Evolutionary conservation across 2,113 vertebrate genomes (phyloP).

Genomic region (Hiodon tergisus): DNA sequence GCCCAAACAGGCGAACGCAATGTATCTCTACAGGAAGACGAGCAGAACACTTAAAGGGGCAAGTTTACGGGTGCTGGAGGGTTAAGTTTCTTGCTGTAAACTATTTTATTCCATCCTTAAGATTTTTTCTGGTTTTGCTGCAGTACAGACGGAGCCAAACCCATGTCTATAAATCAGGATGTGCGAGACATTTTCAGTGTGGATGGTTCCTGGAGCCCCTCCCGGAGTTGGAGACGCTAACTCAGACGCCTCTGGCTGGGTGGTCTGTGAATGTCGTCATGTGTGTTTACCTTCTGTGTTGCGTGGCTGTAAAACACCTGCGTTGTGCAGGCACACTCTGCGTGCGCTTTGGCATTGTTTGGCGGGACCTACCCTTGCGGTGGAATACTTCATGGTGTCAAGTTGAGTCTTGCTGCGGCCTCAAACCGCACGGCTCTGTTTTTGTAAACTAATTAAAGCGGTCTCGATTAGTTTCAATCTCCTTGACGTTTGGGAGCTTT

Average conservation of each 20-base stretch:
- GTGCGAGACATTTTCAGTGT: constrained; percentile 13
- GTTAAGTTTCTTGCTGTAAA: background rate
- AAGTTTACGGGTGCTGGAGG: background rate
- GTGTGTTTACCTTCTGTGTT: background rate
- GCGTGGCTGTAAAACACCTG: background rate
- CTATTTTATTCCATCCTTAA: background rate
- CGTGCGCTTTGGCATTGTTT: background rate
- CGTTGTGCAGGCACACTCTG: background rate
- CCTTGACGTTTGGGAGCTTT: background rate
- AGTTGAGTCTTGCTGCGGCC: background rate
- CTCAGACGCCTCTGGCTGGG: constrained; percentile 1
- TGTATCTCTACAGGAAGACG: background rate
- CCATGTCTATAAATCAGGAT: constrained; percentile 6
- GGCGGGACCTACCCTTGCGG: background rate
- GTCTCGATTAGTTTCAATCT: background rate
- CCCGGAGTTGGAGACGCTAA: background rate
- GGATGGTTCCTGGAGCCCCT: constrained; percentile 3
- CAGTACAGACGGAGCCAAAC: background rate
- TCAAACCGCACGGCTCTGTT: background rate
- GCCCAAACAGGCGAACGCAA: constrained; percentile 5
- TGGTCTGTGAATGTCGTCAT: constrained; percentile 5
- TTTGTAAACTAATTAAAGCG: constrained; percentile 7
- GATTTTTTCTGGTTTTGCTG: constrained; percentile 1
- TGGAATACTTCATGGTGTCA: too few relatives aligned
- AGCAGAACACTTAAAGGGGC: background rate